Percentiles rank a stretch among this genome's conserved stretches.
Conservation (phyloP, 2,113 vertebrate species). For the Meleagris gallopavo region DNA sequence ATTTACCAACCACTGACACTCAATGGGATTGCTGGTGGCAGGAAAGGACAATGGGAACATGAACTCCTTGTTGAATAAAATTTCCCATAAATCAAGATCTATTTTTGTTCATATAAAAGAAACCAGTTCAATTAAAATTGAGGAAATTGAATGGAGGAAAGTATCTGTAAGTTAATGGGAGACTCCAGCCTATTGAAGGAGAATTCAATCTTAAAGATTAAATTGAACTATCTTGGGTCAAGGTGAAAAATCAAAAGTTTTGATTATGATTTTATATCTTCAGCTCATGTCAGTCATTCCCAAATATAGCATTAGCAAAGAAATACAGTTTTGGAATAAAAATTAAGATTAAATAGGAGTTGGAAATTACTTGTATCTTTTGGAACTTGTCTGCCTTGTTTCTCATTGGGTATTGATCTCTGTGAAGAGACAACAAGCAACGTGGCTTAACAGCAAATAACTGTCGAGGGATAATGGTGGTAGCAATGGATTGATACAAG, state of each 20-base stretch:
- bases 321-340: background rate
- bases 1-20: background rate
- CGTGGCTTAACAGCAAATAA: background rate
- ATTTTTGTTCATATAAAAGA: background rate
- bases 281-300: background rate
- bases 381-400: background rate
- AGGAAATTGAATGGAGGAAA: background rate
- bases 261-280: background rate
- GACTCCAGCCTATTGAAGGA: background rate
- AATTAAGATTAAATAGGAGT: background rate
- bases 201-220: background rate
- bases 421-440: background rate
- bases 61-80: background rate
- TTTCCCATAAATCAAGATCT: slow-evolving; percentile 26
- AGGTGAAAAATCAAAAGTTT: background rate
- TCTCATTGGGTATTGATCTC: background rate
- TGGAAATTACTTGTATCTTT: background rate
- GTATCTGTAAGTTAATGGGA: background rate
- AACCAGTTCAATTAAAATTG: background rate
- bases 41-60: background rate
- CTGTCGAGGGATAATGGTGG: background rate
- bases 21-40: background rate
- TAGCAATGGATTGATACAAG: background rate
- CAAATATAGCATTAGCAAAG: background rate
- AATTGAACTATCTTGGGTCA: background rate